Conservation (phyloP, 2,797 vertebrate species). For the Gorsachius magnificus region DNA sequence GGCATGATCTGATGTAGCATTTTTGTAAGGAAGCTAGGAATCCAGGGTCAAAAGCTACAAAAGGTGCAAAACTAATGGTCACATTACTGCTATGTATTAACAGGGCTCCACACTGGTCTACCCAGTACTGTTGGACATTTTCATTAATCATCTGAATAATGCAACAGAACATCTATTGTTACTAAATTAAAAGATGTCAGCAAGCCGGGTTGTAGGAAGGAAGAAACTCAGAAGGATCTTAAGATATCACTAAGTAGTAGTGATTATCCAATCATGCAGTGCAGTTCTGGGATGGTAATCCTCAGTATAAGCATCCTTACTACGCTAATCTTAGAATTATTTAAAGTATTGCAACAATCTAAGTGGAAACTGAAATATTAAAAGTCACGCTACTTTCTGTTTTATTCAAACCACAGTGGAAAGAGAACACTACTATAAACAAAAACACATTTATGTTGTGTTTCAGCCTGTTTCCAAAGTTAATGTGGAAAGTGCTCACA, state of each 20-base stretch:
- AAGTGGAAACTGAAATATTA: background rate
- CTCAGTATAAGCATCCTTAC: background rate
- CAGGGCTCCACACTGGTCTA: background rate
- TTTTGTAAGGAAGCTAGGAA: background rate
- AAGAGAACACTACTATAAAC: background rate
- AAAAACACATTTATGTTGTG: background rate
- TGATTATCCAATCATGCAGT: background rate
- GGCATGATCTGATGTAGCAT: background rate
- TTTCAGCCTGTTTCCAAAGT: background rate
- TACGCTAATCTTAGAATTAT: background rate
- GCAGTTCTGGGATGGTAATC: background rate
- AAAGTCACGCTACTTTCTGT: background rate
- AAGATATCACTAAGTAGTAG: background rate
- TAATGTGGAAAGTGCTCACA: background rate
- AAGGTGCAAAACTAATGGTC: background rate
- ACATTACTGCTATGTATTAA: background rate
- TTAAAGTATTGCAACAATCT: background rate
- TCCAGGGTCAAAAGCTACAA: background rate
- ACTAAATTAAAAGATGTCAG: constrained; percentile 2
- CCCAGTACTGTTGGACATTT: background rate
- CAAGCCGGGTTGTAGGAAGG: background rate
- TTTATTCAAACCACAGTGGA: background rate
- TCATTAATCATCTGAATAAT: constrained; percentile 56
- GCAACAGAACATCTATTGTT: constrained; percentile 6
- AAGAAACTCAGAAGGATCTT: background rate